Base-by-base conservation (phyloP, 2,113 vertebrate genomes). In the Xiphophorus couchianus region DNA sequence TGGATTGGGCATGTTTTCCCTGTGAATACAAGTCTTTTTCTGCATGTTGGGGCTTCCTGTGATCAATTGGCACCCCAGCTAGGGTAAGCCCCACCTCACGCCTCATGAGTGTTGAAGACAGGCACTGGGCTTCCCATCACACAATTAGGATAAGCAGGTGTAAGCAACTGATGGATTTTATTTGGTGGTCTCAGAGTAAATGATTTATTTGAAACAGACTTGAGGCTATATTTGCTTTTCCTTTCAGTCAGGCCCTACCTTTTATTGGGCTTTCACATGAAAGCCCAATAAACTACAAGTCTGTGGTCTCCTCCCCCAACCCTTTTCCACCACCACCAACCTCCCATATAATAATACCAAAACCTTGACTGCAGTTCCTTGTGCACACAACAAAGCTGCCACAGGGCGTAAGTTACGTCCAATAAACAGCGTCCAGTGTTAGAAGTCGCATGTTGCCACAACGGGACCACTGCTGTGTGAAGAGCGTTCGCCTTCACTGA, bases 381-480 rank as follows among this genome's bases (percentile, higher is more conserved):
- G 71, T 58, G 63, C 31, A 54, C 66, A 64, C 8, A 13, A 15
- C 37, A 71, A 72, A 60, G 61, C 74, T 62, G 82, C 71, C 76
- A 48, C 62, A 69, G 71, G 78, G 69, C n/a, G 22, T 69, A 28
- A 86, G 72, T 74, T 77, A 70, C 76, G 80, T 39, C 29, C 63
- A 19, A 70, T 73, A 81, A 82, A 82, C 78, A 79, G 51, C 15
- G 66, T 79, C 33, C 73, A 69, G 33, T 73, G 83, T 76, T 7
- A 35, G 71, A 76, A 70, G 76, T 74, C 2, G 48, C 29, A 37
- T 64, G 73, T 77, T 78, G 84, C 86, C 82, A 71, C 51, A 37
- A 76, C 70, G 42, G 83, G 75, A 70, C 70, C 72, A 12, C 76
- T 81, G 88, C 30, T 33, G 82, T 73, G 65, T 17, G 4, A 61